phyloP scores from a whole-genome alignment of 1,140 invertebrate species.

The Dendrolimus kikuchii region DNA sequence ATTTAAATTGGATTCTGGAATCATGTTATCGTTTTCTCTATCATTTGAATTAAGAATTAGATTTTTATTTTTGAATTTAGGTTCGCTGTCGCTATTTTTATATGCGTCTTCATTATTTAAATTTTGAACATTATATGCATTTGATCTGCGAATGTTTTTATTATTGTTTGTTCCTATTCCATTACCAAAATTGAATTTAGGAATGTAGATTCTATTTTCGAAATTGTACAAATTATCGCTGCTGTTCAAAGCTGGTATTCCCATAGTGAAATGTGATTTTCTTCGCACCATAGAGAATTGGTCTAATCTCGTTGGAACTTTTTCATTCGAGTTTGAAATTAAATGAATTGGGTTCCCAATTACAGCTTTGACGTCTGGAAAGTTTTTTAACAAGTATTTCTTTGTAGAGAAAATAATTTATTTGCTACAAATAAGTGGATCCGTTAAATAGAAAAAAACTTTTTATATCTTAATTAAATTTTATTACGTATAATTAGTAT shows the following conservation, averaged over 20 bases:
- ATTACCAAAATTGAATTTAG: neutral
- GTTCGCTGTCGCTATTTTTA: neutral
- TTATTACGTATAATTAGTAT: no score
- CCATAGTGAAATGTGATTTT: constrained; percentile 13
- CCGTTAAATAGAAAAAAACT: no score
- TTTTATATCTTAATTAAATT: no score
- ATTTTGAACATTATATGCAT: neutral
- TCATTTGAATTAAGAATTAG: no score
- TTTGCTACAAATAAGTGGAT: no score
- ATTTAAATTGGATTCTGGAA: no score
- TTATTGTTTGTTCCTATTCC: no score
- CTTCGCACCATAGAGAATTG: constrained; percentile 20
- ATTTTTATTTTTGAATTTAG: no score
- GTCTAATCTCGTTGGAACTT: constrained; percentile 19
- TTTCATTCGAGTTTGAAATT: neutral
- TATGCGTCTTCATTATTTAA: neutral
- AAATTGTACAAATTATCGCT: neutral
- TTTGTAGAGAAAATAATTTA: no score
- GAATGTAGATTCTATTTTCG: neutral
- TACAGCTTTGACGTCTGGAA: no score
- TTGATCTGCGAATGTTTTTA: neutral
- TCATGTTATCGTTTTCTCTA: no score
- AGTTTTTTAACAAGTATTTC: no score
- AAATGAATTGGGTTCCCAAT: neutral
- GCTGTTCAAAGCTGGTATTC: constrained; percentile 11